Percentiles rank a stretch among this genome's conserved stretches.
Evolutionary conservation across 2,113 vertebrate species (phyloP).

Genomic region (Oreocharis arfaki): DNA sequence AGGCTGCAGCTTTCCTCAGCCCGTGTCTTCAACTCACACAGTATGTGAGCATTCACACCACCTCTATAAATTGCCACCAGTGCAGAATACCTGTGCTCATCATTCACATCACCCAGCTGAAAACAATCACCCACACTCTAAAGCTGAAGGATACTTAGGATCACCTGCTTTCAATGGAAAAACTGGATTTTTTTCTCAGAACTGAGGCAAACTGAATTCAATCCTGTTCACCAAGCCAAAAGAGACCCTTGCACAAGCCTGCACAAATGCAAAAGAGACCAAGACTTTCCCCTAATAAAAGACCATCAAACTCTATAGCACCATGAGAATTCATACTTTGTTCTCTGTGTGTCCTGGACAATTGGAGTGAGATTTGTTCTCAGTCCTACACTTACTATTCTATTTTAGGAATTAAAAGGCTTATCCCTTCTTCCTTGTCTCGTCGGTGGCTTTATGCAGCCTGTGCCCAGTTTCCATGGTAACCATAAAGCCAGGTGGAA

Average conservation of each 20-base stretch:
- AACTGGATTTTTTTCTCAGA: not conserved
- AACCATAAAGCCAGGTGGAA: constrained; percentile 14
- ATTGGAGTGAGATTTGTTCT: not conserved
- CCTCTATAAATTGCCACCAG: not conserved
- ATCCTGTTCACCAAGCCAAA: not conserved
- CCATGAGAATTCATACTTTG: not conserved
- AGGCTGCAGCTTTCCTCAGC: not conserved
- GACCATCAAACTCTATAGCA: not conserved
- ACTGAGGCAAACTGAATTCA: not conserved
- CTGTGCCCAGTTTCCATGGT: not conserved
- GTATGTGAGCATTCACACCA: not conserved
- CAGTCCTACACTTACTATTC: not conserved
- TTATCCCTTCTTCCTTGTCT: not conserved
- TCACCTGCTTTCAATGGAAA: not conserved
- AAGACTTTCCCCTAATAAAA: not conserved
- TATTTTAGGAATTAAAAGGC: constrained; percentile 8
- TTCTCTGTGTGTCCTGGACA: not conserved
- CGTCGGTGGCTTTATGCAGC: not conserved
- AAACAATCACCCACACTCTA: not conserved
- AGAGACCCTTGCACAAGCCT: not conserved
- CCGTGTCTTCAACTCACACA: fast-evolving
- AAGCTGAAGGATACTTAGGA: not conserved
- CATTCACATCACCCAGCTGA: not conserved
- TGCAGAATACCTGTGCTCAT: not conserved
- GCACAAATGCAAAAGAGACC: not conserved